Evolutionary conservation across 2,888 invertebrate genomes (phyloP).

Genomic region (Acleris emargana): DNA sequence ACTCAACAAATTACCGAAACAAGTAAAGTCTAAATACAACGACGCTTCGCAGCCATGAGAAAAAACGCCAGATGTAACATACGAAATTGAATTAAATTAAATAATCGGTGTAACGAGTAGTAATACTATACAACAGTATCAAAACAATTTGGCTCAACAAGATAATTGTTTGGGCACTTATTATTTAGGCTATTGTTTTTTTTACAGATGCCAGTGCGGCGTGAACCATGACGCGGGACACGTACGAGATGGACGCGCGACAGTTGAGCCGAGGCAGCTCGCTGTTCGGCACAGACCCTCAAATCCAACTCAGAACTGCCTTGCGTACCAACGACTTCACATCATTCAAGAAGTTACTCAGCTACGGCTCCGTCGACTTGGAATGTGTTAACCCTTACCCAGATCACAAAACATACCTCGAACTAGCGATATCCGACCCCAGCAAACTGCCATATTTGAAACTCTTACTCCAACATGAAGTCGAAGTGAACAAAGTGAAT

Average conservation of each 20-base stretch:
- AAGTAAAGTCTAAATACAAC: conserved; percentile 31
- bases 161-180: conserved; percentile 55
- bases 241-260: conserved; percentile 77
- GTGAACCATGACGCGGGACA: conserved; percentile 71
- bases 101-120: conserved; percentile 53
- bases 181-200: conserved; percentile 47
- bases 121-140: conserved; percentile 39
- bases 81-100: conserved; percentile 61
- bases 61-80: conserved; percentile 52
- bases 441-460: conserved; percentile 82
- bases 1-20: conserved; percentile 47
- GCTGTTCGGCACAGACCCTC: conserved; percentile 75
- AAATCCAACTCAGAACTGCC: conserved; percentile 77
- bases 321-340: conserved; percentile 78
- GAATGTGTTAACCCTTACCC: conserved; percentile 83
- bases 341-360: conserved; percentile 79
- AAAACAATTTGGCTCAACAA: conserved; percentile 60
- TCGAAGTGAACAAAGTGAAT: conserved; percentile 84
- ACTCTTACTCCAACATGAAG: conserved; percentile 84
- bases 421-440: conserved; percentile 80
- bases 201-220: conserved; percentile 77
- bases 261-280: conserved; percentile 70
- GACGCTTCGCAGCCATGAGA: conserved; percentile 32
- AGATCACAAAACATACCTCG: conserved; percentile 84
- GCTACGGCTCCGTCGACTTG: conserved; percentile 75